These are phyloP conservation scores for Eudasyphora cyanicolor DNA, from an alignment of 2,888 invertebrate species.

Conservation along the genomic window DNA sequence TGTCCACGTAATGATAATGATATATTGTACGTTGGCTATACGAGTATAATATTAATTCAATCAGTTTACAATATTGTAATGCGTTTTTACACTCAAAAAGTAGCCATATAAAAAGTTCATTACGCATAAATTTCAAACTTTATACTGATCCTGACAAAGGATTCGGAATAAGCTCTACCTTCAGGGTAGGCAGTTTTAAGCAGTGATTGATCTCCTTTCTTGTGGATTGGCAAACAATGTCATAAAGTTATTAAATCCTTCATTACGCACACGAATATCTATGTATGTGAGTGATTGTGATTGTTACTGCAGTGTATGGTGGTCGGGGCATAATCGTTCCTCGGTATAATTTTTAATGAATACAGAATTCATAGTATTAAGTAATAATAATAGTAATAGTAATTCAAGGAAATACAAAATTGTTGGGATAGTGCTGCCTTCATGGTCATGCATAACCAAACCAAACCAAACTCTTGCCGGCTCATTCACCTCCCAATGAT, in stretches of 20 bases:
- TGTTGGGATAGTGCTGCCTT: not conserved
- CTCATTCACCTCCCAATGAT: too few species aligned
- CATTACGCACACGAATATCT: too few species aligned
- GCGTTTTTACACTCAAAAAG: constrained; percentile 34
- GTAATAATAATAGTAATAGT: constrained; percentile 50
- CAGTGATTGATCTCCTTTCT: too few species aligned
- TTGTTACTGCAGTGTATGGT: too few species aligned
- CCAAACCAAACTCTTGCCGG: not conserved
- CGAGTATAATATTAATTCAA: not conserved
- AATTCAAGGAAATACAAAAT: not conserved
- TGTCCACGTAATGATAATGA: constrained; percentile 23
- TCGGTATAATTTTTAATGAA: constrained; percentile 53
- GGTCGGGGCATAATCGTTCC: constrained; percentile 57
- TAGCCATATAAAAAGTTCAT: constrained; percentile 2
- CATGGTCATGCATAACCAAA: not conserved
- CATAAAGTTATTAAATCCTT: constrained; percentile 51
- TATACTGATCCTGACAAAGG: too few species aligned
- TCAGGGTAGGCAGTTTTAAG: too few species aligned
- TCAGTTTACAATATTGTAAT: constrained; percentile 5
- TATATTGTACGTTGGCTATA: not conserved
- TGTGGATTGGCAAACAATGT: constrained; percentile 35
- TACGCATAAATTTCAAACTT: not conserved
- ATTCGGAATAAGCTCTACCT: too few species aligned
- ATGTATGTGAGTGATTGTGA: too few species aligned
- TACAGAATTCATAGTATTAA: constrained; percentile 51